A percentile compares a stretch with the other conserved stretches of the same genome.
phyloP scores from a whole-genome alignment of 1,140 invertebrate genomes.

The Dendroctonus valens region DNA sequence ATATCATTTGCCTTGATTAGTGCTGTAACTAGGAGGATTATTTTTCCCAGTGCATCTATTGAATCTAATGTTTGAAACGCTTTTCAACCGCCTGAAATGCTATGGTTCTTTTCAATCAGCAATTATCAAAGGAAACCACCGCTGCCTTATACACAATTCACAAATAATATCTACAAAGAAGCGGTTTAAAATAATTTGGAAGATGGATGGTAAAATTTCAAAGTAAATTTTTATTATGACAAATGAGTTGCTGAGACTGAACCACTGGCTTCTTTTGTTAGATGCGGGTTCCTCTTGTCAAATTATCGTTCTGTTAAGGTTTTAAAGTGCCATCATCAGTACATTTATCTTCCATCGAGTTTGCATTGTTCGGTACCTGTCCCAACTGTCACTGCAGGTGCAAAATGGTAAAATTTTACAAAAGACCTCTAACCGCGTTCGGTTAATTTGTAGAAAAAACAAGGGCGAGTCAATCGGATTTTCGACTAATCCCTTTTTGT shows the following conservation, averaged over 20 bases:
- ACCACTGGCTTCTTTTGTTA: constrained; percentile 39
- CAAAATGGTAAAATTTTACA: constrained; percentile 37
- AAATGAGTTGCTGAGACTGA: constrained; percentile 40
- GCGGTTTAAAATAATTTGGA: constrained; percentile 10
- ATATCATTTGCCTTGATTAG: too few species aligned
- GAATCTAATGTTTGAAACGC: too few species aligned
- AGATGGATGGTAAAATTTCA: constrained; percentile 27
- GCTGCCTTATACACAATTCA: not conserved
- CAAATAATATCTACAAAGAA: not conserved
- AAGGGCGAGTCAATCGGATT: constrained; percentile 28
- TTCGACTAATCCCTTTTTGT: not conserved
- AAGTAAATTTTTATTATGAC: constrained; percentile 43
- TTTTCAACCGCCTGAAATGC: too few species aligned
- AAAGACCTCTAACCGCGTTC: constrained; percentile 22
- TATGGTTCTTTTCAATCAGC: too few species aligned
- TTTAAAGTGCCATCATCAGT: constrained; percentile 36
- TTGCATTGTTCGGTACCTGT: constrained; percentile 36
- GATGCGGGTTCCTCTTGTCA: constrained; percentile 43
- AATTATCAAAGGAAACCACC: not conserved
- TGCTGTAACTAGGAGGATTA: too few species aligned
- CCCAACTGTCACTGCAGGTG: constrained; percentile 35
- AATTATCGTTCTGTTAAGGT: constrained; percentile 40
- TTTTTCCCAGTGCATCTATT: too few species aligned
- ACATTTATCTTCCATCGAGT: constrained; percentile 35
- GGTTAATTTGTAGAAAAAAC: constrained; percentile 33